phyloP scores from a whole-genome alignment of 2,113 vertebrate genomes.

The Oryzias melastigma region DNA sequence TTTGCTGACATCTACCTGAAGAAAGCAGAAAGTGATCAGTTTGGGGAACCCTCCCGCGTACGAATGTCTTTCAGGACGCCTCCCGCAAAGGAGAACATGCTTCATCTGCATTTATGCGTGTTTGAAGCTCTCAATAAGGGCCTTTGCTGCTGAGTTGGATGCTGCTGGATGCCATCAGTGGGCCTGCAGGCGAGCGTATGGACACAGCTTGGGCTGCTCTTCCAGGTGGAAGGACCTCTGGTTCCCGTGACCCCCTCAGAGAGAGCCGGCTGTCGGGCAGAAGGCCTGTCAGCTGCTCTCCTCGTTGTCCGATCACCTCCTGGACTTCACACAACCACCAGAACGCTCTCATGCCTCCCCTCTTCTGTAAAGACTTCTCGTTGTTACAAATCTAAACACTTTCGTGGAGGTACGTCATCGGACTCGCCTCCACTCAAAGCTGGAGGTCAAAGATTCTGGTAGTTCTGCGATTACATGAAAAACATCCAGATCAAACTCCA shows the following conservation, averaged over 20 bases:
- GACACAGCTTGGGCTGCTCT: conserved; percentile 37
- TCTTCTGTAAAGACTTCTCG: too few relatives aligned
- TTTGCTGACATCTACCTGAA: background rate
- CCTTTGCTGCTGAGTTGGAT: conserved; percentile 29
- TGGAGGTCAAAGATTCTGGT: too few relatives aligned
- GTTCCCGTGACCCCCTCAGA: conserved; percentile 44
- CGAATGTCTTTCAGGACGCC: conserved; percentile 4
- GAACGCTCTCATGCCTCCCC: too few relatives aligned
- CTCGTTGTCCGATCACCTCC: conserved; percentile 61
- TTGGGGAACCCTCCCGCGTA: conserved; percentile 24
- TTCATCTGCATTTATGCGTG: background rate
- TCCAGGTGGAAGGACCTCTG: conserved; percentile 55
- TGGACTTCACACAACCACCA: background rate
- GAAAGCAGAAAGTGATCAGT: conserved; percentile 53
- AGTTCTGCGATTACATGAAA: too few relatives aligned
- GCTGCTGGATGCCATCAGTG: conserved; percentile 56
- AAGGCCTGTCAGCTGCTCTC: conserved; percentile 57
- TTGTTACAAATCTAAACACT: too few relatives aligned
- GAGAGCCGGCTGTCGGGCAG: conserved; percentile 65
- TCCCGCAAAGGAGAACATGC: conserved; percentile 19
- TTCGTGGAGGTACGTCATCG: too few relatives aligned
- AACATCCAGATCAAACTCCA: too few relatives aligned
- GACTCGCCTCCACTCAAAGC: too few relatives aligned
- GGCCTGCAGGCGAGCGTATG: conserved; percentile 59
- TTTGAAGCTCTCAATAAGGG: background rate